Evolutionary conservation across 30 jellyfish, hydroid and myxozoan species (phyloP).

Genomic region (Aurelia coerulea): DNA sequence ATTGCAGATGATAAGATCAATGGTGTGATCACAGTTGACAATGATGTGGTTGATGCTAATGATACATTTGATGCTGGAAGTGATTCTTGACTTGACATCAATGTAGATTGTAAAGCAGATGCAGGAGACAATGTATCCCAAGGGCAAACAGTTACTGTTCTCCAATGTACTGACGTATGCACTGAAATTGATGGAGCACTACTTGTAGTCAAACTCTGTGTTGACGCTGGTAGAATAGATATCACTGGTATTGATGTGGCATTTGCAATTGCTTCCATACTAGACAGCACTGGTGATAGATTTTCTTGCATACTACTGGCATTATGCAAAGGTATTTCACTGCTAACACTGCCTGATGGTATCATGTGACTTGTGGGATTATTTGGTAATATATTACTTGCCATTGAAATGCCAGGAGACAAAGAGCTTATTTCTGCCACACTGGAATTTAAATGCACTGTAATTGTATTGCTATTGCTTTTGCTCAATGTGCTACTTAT

Average conservation of each 20-base stretch:
- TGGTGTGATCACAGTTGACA: background rate
- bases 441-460: no score
- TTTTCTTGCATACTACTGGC: background rate
- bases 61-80: background rate
- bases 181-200: background rate
- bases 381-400: background rate
- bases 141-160: constrained; percentile 43
- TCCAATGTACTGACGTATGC: constrained; percentile 13
- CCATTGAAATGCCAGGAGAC: background rate
- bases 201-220: background rate
- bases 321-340: background rate
- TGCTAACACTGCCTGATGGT: background rate
- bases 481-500: no score
- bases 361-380: background rate
- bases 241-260: background rate
- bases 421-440: no score
- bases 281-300: background rate
- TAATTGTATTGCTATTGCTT: no score
- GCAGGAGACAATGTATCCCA: constrained; percentile 52
- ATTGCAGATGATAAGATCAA: constrained; percentile 8
- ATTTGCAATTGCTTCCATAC: background rate
- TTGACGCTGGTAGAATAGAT: background rate
- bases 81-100: background rate
- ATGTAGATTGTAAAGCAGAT: background rate
- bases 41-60: background rate